Conservation (phyloP, 37 sponge, comb jelly and placozoan genomes). For the Amphimedon queenslandica region DNA sequence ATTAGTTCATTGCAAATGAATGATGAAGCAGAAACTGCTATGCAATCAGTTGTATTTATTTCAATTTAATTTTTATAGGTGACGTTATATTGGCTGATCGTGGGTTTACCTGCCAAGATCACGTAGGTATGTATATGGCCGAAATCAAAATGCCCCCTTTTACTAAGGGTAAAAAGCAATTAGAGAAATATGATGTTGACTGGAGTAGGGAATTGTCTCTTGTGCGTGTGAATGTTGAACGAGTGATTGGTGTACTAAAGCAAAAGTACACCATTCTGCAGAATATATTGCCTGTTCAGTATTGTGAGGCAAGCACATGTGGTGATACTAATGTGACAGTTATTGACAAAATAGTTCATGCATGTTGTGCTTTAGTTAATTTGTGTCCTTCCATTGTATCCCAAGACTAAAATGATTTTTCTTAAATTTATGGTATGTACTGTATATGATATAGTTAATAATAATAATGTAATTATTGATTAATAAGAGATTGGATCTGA, state of each 20-base stretch:
- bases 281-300: slow-evolving; percentile 5
- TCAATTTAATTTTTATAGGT: slow-evolving; percentile 5
- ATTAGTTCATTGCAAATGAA: not conserved
- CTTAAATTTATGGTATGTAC: not conserved
- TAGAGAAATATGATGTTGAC: slow-evolving; percentile 20
- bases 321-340: not conserved
- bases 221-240: slow-evolving; percentile 34
- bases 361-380: slow-evolving; percentile 47
- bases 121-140: slow-evolving; percentile 22
- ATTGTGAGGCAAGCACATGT: not conserved
- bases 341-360: slow-evolving; percentile 42
- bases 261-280: slow-evolving; percentile 13
- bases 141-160: slow-evolving; percentile 32
- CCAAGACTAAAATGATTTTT: slow-evolving; percentile 12
- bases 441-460: not conserved
- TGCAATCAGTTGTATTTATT: not conserved
- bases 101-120: slow-evolving; percentile 38
- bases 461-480: not conserved
- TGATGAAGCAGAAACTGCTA: not conserved
- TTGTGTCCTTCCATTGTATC: slow-evolving; percentile 46
- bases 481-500: too few species aligned
- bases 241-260: slow-evolving; percentile 25
- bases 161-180: slow-evolving; percentile 38
- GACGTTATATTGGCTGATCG: slow-evolving; percentile 49
- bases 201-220: slow-evolving; percentile 14